Conservation (phyloP, 2,888 invertebrate genomes). For the Drosophila nigricruria region DNA sequence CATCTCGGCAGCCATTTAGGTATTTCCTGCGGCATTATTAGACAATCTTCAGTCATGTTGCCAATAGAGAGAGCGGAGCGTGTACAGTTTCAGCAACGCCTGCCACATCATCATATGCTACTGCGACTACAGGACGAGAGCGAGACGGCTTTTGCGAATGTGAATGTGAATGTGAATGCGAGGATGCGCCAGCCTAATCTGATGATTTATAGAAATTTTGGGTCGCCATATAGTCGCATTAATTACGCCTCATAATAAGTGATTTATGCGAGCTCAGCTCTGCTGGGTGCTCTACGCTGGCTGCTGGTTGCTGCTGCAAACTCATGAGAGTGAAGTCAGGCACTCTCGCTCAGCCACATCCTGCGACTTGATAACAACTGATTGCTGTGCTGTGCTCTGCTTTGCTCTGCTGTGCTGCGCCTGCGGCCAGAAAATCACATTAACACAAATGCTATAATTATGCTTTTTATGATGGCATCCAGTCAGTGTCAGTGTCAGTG, state of each 20-base stretch:
- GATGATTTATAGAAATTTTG: constrained; percentile 86
- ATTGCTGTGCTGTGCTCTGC: constrained; percentile 3
- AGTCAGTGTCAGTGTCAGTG: constrained; percentile 36
- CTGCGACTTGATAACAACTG: constrained; percentile 14
- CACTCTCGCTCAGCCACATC: constrained; percentile 21
- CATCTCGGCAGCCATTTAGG: constrained; percentile 51
- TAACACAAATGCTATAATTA: constrained; percentile 83
- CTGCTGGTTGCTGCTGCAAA: constrained; percentile 2
- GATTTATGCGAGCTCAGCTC: constrained; percentile 84
- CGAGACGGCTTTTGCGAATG: constrained; percentile 1
- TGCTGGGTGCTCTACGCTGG: constrained; percentile 20
- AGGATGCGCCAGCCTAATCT: constrained; percentile 81
- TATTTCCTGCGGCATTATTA: constrained; percentile 60
- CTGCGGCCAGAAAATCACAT: constrained; percentile 82
- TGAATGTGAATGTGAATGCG: constrained; percentile 6
- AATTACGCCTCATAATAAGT: constrained; percentile 86
- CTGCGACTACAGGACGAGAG: constrained; percentile 6
- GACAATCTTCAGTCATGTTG: constrained; percentile 56
- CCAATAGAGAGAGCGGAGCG: constrained; percentile 40
- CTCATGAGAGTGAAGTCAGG: constrained; percentile 26
- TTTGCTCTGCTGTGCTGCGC: constrained; percentile 54
- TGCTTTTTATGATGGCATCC: constrained; percentile 73
- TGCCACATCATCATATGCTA: constrained; percentile 36
- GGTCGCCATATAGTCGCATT: constrained; percentile 86
- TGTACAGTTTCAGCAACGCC: constrained; percentile 33